Evolutionary conservation across 2,888 invertebrate species (phyloP).

Genomic region (Venustoraphidia nigricollis): DNA sequence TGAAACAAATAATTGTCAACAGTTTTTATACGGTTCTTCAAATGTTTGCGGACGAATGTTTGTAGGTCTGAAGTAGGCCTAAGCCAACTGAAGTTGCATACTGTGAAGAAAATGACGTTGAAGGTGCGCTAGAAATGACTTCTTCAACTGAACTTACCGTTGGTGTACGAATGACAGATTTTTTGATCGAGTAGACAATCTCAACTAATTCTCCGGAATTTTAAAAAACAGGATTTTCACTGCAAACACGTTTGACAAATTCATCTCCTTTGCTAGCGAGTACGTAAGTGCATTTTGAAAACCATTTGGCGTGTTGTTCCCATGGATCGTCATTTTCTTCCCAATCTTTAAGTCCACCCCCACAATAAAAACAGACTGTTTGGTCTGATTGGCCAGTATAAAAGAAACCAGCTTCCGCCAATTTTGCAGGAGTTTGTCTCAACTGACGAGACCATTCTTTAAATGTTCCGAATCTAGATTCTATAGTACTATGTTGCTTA

Average conservation of each 20-base stretch:
- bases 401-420: constrained; percentile 85
- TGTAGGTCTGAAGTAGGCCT: too few species aligned
- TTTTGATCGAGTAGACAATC: too few species aligned
- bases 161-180: too few species aligned
- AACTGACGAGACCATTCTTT: constrained; percentile 68
- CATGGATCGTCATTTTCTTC: constrained; percentile 82
- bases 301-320: constrained; percentile 91
- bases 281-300: constrained; percentile 72
- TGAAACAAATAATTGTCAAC: too few species aligned
- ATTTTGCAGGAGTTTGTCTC: constrained; percentile 60
- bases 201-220: too few species aligned
- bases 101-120: too few species aligned
- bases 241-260: constrained; percentile 49
- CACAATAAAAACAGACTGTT: constrained; percentile 86
- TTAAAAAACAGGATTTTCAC: constrained; percentile 25
- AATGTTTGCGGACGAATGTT: too few species aligned
- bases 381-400: constrained; percentile 81
- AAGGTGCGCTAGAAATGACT: too few species aligned
- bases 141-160: too few species aligned
- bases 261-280: constrained; percentile 64
- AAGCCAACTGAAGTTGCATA: too few species aligned
- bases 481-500: constrained; percentile 46
- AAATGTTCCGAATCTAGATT: constrained; percentile 55
- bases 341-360: constrained; percentile 89
- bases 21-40: too few species aligned